A percentile compares a stretch with the other conserved stretches of the same genome.
phyloP scores from a whole-genome alignment of 2,888 invertebrate species.

The Acleris laterana region DNA sequence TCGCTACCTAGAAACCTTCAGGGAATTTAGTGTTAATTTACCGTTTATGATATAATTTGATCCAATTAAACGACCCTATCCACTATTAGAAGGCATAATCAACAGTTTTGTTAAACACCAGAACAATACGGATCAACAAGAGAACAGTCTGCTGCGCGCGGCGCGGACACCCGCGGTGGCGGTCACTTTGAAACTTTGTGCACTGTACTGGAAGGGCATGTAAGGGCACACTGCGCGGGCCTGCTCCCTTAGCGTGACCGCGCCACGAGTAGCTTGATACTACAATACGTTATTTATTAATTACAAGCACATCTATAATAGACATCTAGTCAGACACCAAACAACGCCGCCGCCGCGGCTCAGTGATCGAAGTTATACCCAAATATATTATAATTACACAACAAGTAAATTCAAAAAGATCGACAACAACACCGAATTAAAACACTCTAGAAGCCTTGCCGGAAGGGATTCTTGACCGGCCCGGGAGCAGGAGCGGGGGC shows the following conservation, averaged over 20 bases:
- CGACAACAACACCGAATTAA: conserved; percentile 75
- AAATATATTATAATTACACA: conserved; percentile 81
- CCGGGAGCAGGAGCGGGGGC: conserved; percentile 49
- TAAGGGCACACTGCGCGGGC: not conserved
- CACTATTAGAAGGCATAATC: conserved; percentile 63
- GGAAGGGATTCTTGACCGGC: conserved; percentile 90
- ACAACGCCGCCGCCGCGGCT: conserved; percentile 66
- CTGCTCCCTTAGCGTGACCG: conserved; percentile 15
- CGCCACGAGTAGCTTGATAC: conserved; percentile 44
- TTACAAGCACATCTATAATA: conserved; percentile 72
- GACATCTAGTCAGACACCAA: conserved; percentile 70
- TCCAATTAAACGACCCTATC: conserved; percentile 46
- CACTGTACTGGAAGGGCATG: not conserved
- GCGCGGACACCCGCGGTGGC: conserved; percentile 24
- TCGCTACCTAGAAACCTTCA: conserved; percentile 36
- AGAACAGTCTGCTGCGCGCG: conserved; percentile 40
- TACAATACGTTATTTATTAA: conserved; percentile 53
- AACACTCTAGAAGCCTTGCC: conserved; percentile 89
- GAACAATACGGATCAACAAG: conserved; percentile 69
- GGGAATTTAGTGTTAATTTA: conserved; percentile 29
- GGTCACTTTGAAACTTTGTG: not conserved
- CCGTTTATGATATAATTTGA: conserved; percentile 49
- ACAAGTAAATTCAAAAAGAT: conserved; percentile 79
- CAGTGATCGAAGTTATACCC: conserved; percentile 80
- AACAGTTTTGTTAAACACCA: conserved; percentile 58